Base-by-base conservation (phyloP, 2,797 vertebrate genomes). In the Gila robusta region DNA sequence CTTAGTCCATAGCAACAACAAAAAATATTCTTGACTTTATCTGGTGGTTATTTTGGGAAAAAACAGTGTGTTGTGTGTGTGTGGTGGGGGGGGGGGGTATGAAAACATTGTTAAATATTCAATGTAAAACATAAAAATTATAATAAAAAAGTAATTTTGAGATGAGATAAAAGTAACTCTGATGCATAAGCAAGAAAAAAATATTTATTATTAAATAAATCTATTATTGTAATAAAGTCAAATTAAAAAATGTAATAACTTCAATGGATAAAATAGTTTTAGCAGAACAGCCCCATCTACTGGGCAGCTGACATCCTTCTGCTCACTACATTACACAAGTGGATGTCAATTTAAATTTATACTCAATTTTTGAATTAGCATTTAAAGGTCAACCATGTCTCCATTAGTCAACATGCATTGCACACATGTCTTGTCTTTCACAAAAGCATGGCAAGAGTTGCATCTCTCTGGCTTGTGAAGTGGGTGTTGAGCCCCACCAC, bases 401-500 rank as follows among this genome's bases (percentile, higher is more conserved):
- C 47, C 39, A 47, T 73, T 64, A 12, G 56, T 86, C 74, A 79
- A 86, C 21, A 82, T 6, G 10, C 9, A 14, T 85, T 79, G 73
- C 56, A 80, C 23, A 14, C 23, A 21, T 56, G n/a, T 81, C 39
- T 9, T 6, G 37, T 52, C 66, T 66, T 82, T 82, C 66, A 41
- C 67, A 82, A 64, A 80, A 62, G 37, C 32, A 11, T n/a, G 44
- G 69, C 26, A 37, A 64, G 37, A 84, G 11, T 6, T n/a, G 26
- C 49, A 52, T 77, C 28, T 28, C 64, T 32, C 47, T 62, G 52
- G 28, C 37, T 28, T 76, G 79, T 35, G 9, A 78, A 78, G 35
- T 83, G 82, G 74, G 69, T 69, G 82, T 64, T 86, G 41, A 80
- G 10, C 49, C 54, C 74, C 77, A 59, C 89, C 88, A 59, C 49